Conservation (phyloP, 2,113 vertebrate genomes). For the Panthera tigris region DNA sequence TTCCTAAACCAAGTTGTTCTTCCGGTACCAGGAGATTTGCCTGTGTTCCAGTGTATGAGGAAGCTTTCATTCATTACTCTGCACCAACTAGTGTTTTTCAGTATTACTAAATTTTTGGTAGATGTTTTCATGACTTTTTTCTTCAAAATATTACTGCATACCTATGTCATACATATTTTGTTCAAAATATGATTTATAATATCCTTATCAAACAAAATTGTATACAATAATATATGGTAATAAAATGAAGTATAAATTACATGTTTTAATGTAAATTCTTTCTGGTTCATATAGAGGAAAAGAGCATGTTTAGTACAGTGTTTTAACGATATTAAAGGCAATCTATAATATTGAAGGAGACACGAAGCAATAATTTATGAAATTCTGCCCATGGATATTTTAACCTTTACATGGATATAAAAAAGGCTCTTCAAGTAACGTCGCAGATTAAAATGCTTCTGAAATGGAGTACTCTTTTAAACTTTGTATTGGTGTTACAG, state of each 20-base stretch:
- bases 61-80: conserved; percentile 67
- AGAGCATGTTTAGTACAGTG: neutral
- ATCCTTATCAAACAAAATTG: conserved; percentile 81
- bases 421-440: neutral
- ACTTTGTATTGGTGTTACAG: neutral
- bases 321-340: neutral
- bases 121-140: conserved; percentile 71
- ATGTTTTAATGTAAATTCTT: conserved; percentile 76
- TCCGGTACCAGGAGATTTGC: conserved; percentile 68
- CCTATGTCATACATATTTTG: conserved; percentile 79
- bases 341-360: neutral
- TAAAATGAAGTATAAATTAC: conserved; percentile 85
- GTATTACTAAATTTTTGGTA: conserved; percentile 82
- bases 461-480: neutral
- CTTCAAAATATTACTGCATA: conserved; percentile 76
- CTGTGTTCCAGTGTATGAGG: conserved; percentile 52
- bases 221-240: conserved; percentile 86
- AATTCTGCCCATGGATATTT: neutral
- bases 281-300: conserved; percentile 46
- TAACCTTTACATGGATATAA: neutral
- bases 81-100: conserved; percentile 80
- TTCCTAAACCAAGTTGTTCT: conserved; percentile 65
- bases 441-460: conserved; percentile 29
- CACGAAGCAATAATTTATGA: neutral
- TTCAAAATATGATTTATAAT: conserved; percentile 82